phyloP scores from a whole-genome alignment of 1,140 invertebrate species.

The Formica exsecta region DNA sequence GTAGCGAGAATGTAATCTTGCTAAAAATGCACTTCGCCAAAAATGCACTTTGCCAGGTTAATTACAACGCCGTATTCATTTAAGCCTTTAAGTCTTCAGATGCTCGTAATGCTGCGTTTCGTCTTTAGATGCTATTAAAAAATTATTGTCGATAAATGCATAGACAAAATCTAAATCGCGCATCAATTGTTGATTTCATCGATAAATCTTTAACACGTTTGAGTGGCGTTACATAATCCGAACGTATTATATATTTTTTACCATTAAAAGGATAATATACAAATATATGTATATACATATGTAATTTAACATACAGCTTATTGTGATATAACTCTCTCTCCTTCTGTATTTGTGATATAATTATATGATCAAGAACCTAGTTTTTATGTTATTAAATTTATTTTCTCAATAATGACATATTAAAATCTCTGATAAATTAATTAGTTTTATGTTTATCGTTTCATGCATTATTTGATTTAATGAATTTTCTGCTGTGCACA shows the following conservation, averaged over 20 bases:
- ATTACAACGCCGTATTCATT: no score
- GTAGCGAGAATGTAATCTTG: no score
- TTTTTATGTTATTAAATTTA: background rate
- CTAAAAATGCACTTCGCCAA: no score
- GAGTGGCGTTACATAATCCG: no score
- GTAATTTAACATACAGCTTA: background rate
- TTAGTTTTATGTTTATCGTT: background rate
- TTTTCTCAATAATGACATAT: constrained; percentile 12
- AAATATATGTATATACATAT: background rate
- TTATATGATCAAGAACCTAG: background rate
- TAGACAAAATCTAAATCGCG: no score
- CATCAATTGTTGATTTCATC: no score
- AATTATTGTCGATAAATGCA: no score
- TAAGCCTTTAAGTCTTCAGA: no score
- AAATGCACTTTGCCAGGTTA: no score
- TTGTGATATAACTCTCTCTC: constrained; percentile 33
- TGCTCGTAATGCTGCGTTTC: no score
- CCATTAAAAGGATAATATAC: background rate
- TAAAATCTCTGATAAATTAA: background rate
- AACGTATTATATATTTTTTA: background rate
- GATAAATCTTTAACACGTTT: no score
- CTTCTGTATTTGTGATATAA: background rate
- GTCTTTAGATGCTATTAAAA: no score
- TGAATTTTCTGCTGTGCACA: background rate
- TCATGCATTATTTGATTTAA: constrained; percentile 5